Conservation (phyloP, 2,797 vertebrate genomes). For the Scolopax rusticola region DNA sequence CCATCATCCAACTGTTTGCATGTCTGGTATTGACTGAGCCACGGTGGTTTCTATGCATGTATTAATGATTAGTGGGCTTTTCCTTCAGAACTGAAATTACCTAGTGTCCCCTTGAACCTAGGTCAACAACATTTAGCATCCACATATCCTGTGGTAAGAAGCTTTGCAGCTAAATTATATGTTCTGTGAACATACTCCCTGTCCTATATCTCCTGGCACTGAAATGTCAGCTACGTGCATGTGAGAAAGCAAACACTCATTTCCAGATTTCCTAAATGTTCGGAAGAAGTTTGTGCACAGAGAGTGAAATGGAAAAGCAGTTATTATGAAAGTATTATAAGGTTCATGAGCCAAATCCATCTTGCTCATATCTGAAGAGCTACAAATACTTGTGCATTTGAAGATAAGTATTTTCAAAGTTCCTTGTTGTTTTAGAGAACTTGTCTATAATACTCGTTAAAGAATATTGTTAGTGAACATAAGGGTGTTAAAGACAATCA, state of each 20-base stretch:
- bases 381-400: not conserved
- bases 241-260: not conserved
- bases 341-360: not conserved
- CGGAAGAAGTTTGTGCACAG: not conserved
- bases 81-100: not conserved
- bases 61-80: not conserved
- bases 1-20: not conserved
- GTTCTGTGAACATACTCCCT: fast-evolving
- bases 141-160: not conserved
- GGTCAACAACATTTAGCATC: not conserved
- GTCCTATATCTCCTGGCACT: not conserved
- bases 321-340: not conserved
- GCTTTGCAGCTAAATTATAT: not conserved
- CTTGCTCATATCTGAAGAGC: not conserved
- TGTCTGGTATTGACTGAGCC: not conserved
- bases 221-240: not conserved
- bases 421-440: not conserved
- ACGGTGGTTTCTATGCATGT: not conserved
- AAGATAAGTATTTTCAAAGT: not conserved
- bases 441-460: too few species aligned
- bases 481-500: not conserved
- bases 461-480: not conserved
- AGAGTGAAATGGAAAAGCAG: not conserved
- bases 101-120: not conserved
- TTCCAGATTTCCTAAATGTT: not conserved